Percentiles rank a stretch among this genome's conserved stretches.
These are phyloP conservation scores for Andrena haemorrhoa DNA, from an alignment of 2,888 invertebrate genomes.

Conservation along the genomic window DNA sequence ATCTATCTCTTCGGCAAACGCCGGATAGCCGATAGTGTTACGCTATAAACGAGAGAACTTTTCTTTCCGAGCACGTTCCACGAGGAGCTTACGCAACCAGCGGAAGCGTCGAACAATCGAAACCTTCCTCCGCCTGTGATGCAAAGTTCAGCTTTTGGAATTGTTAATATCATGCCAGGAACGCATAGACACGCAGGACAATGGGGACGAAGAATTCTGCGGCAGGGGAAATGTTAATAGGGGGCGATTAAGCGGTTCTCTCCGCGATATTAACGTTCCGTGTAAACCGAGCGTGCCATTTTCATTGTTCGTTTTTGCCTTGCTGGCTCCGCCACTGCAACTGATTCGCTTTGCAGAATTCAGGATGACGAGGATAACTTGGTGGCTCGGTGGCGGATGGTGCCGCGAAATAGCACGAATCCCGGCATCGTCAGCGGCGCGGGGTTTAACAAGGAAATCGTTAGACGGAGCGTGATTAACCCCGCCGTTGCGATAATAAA, in stretches of 20 bases:
- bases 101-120: background rate
- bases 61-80: conserved; percentile 5
- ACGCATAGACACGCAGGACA: conserved; percentile 1
- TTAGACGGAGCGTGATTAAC: conserved; percentile 66
- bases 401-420: conserved; percentile 45
- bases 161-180: background rate
- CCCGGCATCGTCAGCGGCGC: conserved; percentile 48
- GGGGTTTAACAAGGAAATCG: conserved; percentile 65
- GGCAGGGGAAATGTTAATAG: conserved; percentile 17
- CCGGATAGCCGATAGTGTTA: background rate
- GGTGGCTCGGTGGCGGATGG: conserved; percentile 8
- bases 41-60: background rate
- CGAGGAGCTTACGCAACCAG: background rate
- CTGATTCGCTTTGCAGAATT: background rate
- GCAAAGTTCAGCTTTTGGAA: background rate
- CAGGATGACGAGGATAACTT: conserved; percentile 4
- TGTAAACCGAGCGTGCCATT: background rate
- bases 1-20: no score
- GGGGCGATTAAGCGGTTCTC: conserved; percentile 10
- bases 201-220: conserved; percentile 1
- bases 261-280: background rate
- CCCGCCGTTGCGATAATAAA: conserved; percentile 65
- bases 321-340: background rate
- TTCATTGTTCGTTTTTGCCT: background rate
- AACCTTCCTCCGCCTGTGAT: background rate